These are phyloP conservation scores for Eupithecia insigniata DNA, from an alignment of 2,888 invertebrate species.

Conservation along the genomic window DNA sequence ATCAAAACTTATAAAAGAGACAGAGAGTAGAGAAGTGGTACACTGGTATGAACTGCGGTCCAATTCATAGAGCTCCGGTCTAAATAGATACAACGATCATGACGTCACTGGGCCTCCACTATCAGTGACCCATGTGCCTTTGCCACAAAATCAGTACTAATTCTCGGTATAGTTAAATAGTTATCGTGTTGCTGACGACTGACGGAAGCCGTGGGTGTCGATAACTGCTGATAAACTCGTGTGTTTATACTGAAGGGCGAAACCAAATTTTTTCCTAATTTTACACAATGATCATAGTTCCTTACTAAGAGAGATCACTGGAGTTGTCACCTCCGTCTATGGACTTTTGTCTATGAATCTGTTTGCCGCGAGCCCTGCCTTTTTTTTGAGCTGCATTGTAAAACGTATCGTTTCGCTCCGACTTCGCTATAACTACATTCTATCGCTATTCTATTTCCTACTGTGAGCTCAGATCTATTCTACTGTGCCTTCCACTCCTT, in stretches of 20 bases:
- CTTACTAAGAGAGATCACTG: not conserved
- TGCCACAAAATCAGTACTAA: not conserved
- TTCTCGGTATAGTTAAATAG: not conserved
- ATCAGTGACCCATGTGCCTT: conserved; percentile 1
- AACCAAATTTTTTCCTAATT: not conserved
- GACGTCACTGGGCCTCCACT: conserved; percentile 7
- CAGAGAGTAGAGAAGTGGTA: not conserved
- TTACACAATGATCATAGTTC: not conserved
- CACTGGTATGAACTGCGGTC: not conserved
- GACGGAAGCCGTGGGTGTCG: conserved; percentile 54
- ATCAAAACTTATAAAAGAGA: no score
- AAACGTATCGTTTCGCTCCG: no score
- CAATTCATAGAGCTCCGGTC: not conserved
- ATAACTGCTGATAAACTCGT: conserved; percentile 40
- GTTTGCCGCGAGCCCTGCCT: no score
- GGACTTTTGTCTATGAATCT: no score
- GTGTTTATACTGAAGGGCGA: conserved; percentile 17
- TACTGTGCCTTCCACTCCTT: no score
- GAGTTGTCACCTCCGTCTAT: not conserved
- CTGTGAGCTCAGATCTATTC: no score
- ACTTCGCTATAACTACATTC: no score
- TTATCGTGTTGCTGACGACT: conserved; percentile 40
- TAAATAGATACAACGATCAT: not conserved
- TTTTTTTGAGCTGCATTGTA: no score
- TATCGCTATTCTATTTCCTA: no score